These are phyloP conservation scores for Turritopsis rubra DNA, from an alignment of 30 jellyfish, hydroid and myxozoan genomes.

Conservation along the genomic window DNA sequence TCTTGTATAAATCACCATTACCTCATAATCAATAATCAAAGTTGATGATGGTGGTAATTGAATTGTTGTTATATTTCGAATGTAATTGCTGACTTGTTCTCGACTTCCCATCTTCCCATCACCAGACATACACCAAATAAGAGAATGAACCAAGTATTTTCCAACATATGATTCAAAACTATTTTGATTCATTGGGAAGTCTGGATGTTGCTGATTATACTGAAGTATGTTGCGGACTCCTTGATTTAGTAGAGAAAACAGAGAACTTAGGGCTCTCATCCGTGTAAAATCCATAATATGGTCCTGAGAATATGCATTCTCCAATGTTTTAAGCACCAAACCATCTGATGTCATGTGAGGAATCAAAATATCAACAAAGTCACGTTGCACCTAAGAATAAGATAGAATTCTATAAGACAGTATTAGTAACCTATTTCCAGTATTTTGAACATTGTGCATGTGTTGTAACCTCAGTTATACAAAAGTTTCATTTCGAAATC, in stretches of 20 bases:
- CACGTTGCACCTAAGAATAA: constrained; percentile 72
- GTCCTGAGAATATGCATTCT: constrained; percentile 59
- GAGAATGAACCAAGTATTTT: constrained; percentile 72
- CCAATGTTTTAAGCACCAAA: constrained; percentile 70
- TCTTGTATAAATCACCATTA: constrained; percentile 20
- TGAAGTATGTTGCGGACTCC: constrained; percentile 74
- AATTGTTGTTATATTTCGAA: constrained; percentile 89
- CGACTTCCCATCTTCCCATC: constrained; percentile 76
- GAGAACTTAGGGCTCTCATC: constrained; percentile 88
- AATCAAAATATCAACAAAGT: constrained; percentile 68
- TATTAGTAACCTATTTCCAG: not conserved
- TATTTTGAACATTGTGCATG: not conserved
- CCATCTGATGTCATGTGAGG: constrained; percentile 95
- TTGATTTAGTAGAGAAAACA: constrained; percentile 86
- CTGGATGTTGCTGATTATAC: constrained; percentile 94
- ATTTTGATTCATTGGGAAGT: constrained; percentile 88
- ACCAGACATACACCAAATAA: constrained; percentile 98
- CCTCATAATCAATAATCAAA: constrained; percentile 89
- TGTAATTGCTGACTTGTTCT: constrained; percentile 73
- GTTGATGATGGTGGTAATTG: constrained; percentile 81
- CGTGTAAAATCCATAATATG: constrained; percentile 97
- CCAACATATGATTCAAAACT: constrained; percentile 83
- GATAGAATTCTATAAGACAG: too few relatives aligned
- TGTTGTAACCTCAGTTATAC: not conserved
- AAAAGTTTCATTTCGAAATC: not conserved